Conservation (phyloP, 2,113 vertebrate species). For the Antechinus stuartii region DNA sequence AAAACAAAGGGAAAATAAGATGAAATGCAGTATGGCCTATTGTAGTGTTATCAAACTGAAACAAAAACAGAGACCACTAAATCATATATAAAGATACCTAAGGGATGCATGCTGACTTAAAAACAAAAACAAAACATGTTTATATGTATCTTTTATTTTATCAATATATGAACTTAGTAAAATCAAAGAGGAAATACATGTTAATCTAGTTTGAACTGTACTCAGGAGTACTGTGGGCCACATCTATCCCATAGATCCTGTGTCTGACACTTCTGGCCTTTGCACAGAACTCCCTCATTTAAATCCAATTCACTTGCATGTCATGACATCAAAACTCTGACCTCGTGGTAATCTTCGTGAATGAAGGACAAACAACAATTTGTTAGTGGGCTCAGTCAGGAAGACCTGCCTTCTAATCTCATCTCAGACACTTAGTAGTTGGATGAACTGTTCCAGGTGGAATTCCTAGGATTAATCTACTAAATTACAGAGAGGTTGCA, state of each 20-base stretch:
- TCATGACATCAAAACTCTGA: no score
- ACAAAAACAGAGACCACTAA: neutral
- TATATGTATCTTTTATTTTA: neutral
- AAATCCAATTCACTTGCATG: no score
- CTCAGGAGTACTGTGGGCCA: neutral
- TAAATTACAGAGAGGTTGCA: neutral
- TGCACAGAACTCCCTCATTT: no score
- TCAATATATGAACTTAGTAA: neutral
- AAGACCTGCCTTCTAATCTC: neutral
- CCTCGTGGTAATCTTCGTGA: no score
- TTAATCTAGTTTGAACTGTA: neutral
- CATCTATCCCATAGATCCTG: neutral
- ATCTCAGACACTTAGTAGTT: neutral
- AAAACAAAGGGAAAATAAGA: neutral
- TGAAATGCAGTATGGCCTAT: neutral
- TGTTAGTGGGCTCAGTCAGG: neutral
- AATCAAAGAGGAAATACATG: neutral
- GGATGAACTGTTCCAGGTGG: neutral
- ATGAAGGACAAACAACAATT: neutral
- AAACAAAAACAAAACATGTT: neutral
- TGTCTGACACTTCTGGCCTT: neutral
- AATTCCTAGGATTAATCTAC: neutral
- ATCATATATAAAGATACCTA: neutral
- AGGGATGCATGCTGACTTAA: neutral
- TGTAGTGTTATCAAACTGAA: neutral